A percentile compares a stretch with the other conserved stretches of the same genome.
Conservation (phyloP, 2,113 vertebrate genomes). For the Myotis brandtii region DNA sequence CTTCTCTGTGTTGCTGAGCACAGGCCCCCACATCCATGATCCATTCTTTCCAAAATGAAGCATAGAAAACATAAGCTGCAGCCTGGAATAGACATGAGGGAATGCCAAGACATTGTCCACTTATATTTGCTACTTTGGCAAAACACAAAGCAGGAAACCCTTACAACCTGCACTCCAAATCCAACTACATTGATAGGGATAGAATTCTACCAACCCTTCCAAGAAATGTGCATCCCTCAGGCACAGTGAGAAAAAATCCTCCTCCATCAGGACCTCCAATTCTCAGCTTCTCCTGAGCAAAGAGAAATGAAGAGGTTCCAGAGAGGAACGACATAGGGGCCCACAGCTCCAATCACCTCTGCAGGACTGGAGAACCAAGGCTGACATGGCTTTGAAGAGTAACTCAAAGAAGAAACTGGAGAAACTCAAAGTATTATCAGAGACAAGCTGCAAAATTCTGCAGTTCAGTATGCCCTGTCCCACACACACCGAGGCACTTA, state of each 20-base stretch:
- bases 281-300: neutral
- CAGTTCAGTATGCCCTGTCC: neutral
- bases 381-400: neutral
- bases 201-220: neutral
- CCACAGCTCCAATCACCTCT: neutral
- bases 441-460: neutral
- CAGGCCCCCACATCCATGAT: neutral
- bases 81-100: neutral
- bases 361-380: neutral
- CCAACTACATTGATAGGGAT: neutral
- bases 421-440: neutral
- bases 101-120: neutral
- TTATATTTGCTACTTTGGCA: neutral
- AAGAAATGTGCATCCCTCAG: neutral
- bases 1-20: neutral
- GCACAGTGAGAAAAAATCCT: neutral
- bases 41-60: neutral
- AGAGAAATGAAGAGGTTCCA: neutral
- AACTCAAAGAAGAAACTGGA: neutral
- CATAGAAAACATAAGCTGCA: neutral
- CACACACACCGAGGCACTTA: neutral
- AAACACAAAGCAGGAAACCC: slow-evolving; percentile 40
- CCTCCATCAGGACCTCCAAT: no score
- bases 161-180: slow-evolving; percentile 19
- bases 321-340: no score